phyloP scores from a whole-genome alignment of 2,113 vertebrate genomes.

The Trachemys scripta region DNA sequence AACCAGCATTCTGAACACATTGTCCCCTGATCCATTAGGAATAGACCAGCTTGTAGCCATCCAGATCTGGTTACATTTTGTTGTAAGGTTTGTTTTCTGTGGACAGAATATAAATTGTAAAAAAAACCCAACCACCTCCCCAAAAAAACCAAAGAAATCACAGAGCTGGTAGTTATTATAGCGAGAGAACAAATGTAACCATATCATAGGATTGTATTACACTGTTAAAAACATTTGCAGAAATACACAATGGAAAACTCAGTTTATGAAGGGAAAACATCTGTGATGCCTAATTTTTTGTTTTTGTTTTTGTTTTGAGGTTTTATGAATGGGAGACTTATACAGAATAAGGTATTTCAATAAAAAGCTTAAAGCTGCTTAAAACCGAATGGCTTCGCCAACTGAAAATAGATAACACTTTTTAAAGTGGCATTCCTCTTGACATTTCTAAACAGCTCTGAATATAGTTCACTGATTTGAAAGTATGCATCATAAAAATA shows the following conservation, averaged over 20 bases:
- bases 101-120: background rate
- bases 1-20: background rate
- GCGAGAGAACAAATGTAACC: background rate
- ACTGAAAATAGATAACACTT: background rate
- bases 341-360: accelerated
- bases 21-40: background rate
- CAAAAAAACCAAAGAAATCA: background rate
- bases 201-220: background rate
- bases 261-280: background rate
- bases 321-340: accelerated
- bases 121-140: accelerated
- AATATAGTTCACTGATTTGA: accelerated
- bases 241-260: background rate
- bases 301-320: background rate
- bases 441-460: background rate
- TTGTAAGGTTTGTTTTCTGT: background rate
- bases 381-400: background rate
- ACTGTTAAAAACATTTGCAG: background rate
- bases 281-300: background rate
- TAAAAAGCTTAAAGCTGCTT: background rate
- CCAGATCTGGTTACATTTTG: background rate
- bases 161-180: background rate
- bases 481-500: background rate
- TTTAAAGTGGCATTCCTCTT: conserved; percentile 21
- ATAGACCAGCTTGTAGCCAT: background rate